phyloP scores from a whole-genome alignment of 1,140 invertebrate species.

The Zaprionus tsacasi region DNA sequence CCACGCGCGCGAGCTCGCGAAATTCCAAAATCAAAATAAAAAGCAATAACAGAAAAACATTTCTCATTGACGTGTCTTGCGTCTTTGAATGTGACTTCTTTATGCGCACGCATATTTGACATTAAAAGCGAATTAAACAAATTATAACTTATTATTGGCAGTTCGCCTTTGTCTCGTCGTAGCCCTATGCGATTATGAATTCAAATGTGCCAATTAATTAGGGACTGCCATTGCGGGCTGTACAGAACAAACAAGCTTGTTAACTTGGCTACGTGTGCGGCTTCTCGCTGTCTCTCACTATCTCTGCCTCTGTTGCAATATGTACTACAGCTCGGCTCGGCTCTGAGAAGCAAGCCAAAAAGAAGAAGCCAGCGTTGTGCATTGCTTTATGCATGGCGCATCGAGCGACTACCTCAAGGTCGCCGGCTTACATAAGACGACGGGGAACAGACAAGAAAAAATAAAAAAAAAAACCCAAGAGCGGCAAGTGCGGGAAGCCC shows the following conservation, averaged over 20 bases:
- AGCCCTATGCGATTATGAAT: slow-evolving; percentile 15
- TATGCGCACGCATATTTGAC: slow-evolving; percentile 50
- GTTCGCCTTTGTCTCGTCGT: slow-evolving; percentile 26
- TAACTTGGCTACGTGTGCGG: slow-evolving; percentile 11
- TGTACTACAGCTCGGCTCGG: not conserved
- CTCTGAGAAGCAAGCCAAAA: slow-evolving; percentile 17
- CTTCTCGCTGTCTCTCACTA: slow-evolving; percentile 37
- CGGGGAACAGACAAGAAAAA: not conserved
- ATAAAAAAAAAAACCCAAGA: slow-evolving; percentile 51
- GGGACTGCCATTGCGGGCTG: slow-evolving; percentile 6
- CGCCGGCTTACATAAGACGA: slow-evolving; percentile 62
- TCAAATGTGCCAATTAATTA: slow-evolving; percentile 22
- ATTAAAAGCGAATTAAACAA: slow-evolving; percentile 50
- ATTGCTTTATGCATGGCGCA: slow-evolving; percentile 39
- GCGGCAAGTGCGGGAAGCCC: slow-evolving; percentile 24
- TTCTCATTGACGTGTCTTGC: slow-evolving; percentile 40
- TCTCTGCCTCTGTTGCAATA: not conserved
- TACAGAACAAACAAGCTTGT: slow-evolving; percentile 17
- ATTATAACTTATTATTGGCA: slow-evolving; percentile 35
- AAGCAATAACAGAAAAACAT: slow-evolving; percentile 10
- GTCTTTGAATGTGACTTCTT: slow-evolving; percentile 38
- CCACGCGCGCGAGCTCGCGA: slow-evolving; percentile 1
- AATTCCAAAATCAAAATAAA: slow-evolving; percentile 15
- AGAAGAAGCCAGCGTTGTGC: slow-evolving; percentile 40
- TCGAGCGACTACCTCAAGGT: slow-evolving; percentile 55